These are phyloP conservation scores for Corythucha ciliata DNA, from an alignment of 2,888 invertebrate species.

Conservation along the genomic window DNA sequence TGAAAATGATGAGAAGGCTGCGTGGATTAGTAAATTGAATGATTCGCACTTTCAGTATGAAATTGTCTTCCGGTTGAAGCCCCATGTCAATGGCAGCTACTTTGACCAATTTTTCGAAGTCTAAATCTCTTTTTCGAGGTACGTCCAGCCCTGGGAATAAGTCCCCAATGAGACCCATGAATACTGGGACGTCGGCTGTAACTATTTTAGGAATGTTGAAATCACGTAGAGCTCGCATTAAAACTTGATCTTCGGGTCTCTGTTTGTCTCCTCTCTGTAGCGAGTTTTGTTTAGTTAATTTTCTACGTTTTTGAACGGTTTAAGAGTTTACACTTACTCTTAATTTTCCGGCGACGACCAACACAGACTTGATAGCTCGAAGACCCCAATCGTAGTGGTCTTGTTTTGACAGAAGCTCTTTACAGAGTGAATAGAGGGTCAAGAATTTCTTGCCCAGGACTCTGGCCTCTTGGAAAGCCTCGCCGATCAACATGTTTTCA, in stretches of 20 bases:
- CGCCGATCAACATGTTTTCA: slow-evolving; percentile 96
- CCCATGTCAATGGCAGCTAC: slow-evolving; percentile 70
- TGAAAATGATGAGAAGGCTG: neutral
- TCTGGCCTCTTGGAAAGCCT: slow-evolving; percentile 88
- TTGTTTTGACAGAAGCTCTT: slow-evolving; percentile 83
- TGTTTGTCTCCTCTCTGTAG: slow-evolving; percentile 56
- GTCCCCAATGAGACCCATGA: slow-evolving; percentile 90
- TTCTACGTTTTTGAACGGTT: neutral
- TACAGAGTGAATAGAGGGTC: slow-evolving; percentile 81
- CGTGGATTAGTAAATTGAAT: neutral
- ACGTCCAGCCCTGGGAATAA: slow-evolving; percentile 87
- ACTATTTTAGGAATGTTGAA: slow-evolving; percentile 93
- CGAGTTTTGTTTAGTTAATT: no score
- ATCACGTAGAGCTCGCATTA: slow-evolving; percentile 88
- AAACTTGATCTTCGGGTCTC: slow-evolving; percentile 81
- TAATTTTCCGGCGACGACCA: slow-evolving; percentile 85
- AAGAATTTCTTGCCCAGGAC: slow-evolving; percentile 86
- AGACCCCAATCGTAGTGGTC: slow-evolving; percentile 97
- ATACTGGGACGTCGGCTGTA: slow-evolving; percentile 81
- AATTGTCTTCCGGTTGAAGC: slow-evolving; percentile 84
- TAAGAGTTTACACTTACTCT: slow-evolving; percentile 49
- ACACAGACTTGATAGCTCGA: slow-evolving; percentile 87
- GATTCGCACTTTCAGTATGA: slow-evolving; percentile 59
- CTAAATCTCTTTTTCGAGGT: slow-evolving; percentile 72
- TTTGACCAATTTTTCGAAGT: slow-evolving; percentile 72